These are phyloP conservation scores for Bombus waltoni DNA, from an alignment of 1,140 invertebrate genomes.

Conservation along the genomic window DNA sequence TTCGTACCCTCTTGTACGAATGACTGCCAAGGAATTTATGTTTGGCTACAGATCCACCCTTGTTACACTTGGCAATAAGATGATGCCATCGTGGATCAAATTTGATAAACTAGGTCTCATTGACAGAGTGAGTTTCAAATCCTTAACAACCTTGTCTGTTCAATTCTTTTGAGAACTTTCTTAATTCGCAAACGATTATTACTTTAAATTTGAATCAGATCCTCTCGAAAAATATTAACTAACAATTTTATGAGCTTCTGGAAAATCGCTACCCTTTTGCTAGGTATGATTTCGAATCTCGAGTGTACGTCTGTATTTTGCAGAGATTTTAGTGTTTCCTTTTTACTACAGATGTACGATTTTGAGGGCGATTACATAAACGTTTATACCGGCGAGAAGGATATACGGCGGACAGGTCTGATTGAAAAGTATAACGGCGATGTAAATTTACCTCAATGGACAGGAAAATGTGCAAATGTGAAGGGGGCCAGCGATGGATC, in stretches of 20 bases:
- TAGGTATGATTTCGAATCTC: not conserved
- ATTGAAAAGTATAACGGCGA: conserved; percentile 90
- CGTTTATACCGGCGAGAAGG: conserved; percentile 88
- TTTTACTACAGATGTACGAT: conserved; percentile 89
- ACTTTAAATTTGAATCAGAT: no score
- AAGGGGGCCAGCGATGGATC: conserved; percentile 92
- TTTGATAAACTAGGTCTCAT: conserved; percentile 92
- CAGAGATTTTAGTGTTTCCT: not conserved
- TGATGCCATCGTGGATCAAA: conserved; percentile 90
- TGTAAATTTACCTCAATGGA: conserved; percentile 89
- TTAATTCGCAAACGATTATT: no score
- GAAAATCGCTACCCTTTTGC: not conserved
- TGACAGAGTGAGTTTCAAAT: conserved; percentile 87
- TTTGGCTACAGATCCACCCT: conserved; percentile 90
- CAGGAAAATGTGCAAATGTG: conserved; percentile 89
- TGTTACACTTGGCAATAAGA: conserved; percentile 89
- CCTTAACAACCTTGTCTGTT: not conserved
- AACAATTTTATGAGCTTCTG: not conserved
- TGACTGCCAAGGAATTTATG: conserved; percentile 93
- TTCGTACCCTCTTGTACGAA: conserved; percentile 86
- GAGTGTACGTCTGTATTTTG: no score
- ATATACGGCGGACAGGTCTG: conserved; percentile 86
- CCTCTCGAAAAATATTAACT: not conserved
- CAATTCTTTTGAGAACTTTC: no score
- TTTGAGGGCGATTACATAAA: conserved; percentile 91